Conservation (phyloP, 2,113 vertebrate genomes). For the Pipra filicauda region DNA sequence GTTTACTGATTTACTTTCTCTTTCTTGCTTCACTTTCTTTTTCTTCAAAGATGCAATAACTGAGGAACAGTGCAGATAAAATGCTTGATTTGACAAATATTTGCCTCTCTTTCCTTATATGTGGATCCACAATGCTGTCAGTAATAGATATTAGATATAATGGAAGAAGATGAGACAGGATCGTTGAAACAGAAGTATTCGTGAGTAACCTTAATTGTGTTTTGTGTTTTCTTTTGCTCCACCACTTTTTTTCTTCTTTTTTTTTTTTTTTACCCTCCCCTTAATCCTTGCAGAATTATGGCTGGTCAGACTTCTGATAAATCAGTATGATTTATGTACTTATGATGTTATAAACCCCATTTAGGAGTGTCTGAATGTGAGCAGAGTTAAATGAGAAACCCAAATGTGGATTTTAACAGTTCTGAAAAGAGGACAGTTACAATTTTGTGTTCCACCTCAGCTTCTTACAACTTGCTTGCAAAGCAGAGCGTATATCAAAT, state of each 20-base stretch:
- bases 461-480: not conserved
- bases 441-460: not conserved
- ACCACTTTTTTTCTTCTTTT: not conserved
- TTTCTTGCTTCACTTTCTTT: constrained; percentile 34
- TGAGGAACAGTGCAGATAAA: constrained; percentile 28
- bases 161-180: constrained; percentile 66
- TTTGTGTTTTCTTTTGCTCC: constrained; percentile 37
- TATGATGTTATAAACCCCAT: not conserved
- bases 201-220: constrained; percentile 54
- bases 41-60: constrained; percentile 16
- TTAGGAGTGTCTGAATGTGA: not conserved
- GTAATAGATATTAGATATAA: constrained; percentile 68
- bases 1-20: constrained; percentile 13
- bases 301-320: not conserved
- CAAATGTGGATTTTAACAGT: not conserved
- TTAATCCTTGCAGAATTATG: not conserved
- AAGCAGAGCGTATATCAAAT: not conserved
- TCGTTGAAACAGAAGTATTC: constrained; percentile 58
- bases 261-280: no score
- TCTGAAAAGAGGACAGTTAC: not conserved
- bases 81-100: constrained; percentile 43
- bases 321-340: not conserved
- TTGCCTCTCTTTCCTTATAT: constrained; percentile 56
- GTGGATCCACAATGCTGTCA: constrained; percentile 66
- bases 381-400: not conserved